A percentile compares a stretch with the other conserved stretches of the same genome.
phyloP scores from a whole-genome alignment of 2,113 vertebrate genomes.

The Ramphastos sulfuratus region DNA sequence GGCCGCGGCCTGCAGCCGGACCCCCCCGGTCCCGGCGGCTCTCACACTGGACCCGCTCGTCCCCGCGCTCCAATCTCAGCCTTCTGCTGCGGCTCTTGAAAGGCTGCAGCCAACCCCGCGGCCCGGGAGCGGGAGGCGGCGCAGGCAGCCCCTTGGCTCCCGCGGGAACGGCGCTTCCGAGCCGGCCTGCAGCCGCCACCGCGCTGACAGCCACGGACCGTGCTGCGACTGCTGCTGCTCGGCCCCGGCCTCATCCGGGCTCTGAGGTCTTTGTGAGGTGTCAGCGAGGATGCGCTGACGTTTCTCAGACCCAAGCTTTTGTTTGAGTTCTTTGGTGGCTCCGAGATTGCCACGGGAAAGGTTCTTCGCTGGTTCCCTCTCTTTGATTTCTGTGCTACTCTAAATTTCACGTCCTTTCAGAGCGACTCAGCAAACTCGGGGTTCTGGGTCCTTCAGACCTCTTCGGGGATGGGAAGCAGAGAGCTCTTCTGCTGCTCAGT shows the following conservation, averaged over 20 bases:
- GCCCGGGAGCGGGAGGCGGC: accelerated
- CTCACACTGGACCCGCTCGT: no score
- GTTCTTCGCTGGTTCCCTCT: accelerated
- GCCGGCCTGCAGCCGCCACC: accelerated
- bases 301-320: background rate
- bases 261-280: background rate
- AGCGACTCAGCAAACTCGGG: accelerated
- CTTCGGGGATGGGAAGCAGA: background rate
- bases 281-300: background rate
- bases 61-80: background rate
- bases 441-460: background rate
- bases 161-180: background rate
- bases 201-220: background rate
- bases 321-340: background rate
- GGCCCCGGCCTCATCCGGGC: background rate
- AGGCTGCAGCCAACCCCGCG: background rate
- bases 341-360: background rate
- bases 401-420: background rate
- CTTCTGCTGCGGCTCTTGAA: background rate
- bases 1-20: background rate
- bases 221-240: background rate
- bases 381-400: accelerated
- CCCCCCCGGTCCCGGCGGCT: background rate
- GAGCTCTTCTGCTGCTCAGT: background rate
- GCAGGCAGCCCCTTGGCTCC: background rate